Conservation (phyloP, 2,888 invertebrate genomes). For the Heliconius aoede region DNA sequence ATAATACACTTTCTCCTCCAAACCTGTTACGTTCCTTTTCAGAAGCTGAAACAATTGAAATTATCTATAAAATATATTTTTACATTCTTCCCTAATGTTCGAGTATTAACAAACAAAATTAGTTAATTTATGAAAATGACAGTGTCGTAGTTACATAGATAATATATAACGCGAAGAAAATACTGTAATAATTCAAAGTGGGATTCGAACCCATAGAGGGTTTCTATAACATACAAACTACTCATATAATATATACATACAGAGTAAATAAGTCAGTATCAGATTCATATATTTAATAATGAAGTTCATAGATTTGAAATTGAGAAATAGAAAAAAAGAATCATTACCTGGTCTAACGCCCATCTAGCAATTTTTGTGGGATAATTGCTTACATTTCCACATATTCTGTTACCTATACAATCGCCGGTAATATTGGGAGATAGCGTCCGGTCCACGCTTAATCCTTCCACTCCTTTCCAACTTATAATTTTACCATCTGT, state of each 20-base stretch:
- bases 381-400: not conserved
- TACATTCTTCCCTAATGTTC: no score
- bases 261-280: no score
- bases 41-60: conserved; percentile 2
- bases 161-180: no score
- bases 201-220: no score
- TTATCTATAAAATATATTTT: not conserved
- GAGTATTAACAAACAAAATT: no score
- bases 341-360: not conserved
- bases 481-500: not conserved
- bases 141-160: no score
- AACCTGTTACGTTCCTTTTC: not conserved
- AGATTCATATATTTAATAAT: no score
- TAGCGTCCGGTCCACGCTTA: not conserved
- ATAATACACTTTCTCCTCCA: not conserved
- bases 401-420: not conserved
- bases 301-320: not conserved
- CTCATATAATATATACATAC: no score
- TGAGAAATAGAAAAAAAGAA: not conserved
- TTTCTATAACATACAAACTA: no score
- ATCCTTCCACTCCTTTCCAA: not conserved
- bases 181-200: no score
- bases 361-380: conserved; percentile 8
- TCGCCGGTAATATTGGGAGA: not conserved
- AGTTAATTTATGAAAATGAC: no score